phyloP scores from a whole-genome alignment of 2,888 invertebrate genomes.

The Volucella inanis region DNA sequence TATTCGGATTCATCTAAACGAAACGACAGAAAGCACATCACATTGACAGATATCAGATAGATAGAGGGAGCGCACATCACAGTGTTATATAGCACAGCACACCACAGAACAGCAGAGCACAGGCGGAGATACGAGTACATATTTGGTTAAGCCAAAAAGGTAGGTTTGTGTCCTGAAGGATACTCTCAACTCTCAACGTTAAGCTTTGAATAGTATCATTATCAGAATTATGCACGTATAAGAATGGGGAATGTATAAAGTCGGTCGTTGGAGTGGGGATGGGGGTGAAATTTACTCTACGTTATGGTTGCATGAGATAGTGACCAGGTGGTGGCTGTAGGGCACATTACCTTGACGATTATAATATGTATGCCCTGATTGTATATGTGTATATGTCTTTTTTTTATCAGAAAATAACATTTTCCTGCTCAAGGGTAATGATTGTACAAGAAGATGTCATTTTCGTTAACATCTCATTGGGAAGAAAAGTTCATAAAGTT shows the following conservation, averaged over 20 bases:
- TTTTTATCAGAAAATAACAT: slow-evolving; percentile 67
- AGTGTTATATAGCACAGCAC: neutral
- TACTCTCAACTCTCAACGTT: slow-evolving; percentile 44
- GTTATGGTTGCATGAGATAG: slow-evolving; percentile 67
- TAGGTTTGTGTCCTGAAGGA: slow-evolving; percentile 66
- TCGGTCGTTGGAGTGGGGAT: no score
- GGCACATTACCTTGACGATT: slow-evolving; percentile 68
- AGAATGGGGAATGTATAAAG: slow-evolving; percentile 50
- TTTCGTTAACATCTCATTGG: slow-evolving; percentile 53
- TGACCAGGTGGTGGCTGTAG: slow-evolving; percentile 65
- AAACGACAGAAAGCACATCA: slow-evolving; percentile 7
- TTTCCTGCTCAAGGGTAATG: slow-evolving; percentile 57
- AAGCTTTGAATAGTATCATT: slow-evolving; percentile 71
- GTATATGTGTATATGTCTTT: slow-evolving; percentile 23
- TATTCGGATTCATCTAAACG: slow-evolving; percentile 54
- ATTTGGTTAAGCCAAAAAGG: slow-evolving; percentile 67
- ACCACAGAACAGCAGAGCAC: slow-evolving; percentile 17
- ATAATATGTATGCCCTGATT: slow-evolving; percentile 26
- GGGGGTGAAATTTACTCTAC: slow-evolving; percentile 30
- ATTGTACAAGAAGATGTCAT: slow-evolving; percentile 63
- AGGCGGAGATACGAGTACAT: slow-evolving; percentile 39
- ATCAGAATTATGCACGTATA: slow-evolving; percentile 74
- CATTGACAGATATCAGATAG: neutral
- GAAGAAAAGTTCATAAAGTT: slow-evolving; percentile 47
- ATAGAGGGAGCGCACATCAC: slow-evolving; percentile 17